Conservation (phyloP, 2,113 vertebrate species). For the Acrocephalus arundinaceus region DNA sequence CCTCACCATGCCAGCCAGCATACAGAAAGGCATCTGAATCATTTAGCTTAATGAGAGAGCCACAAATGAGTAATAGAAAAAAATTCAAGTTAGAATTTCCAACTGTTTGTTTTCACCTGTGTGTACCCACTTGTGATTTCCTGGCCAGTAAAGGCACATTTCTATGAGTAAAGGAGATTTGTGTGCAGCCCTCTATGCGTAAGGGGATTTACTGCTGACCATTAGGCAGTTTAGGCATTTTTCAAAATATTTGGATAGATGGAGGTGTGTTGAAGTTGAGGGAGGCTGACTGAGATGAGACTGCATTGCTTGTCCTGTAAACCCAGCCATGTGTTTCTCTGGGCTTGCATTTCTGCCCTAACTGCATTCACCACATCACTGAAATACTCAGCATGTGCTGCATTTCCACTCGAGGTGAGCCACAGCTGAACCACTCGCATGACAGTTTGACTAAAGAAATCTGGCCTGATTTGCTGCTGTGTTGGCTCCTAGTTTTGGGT, state of each 20-base stretch:
- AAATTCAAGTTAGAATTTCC: not conserved
- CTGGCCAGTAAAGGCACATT: not conserved
- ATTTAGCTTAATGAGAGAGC: not conserved
- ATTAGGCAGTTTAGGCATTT: not conserved
- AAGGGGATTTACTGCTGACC: not conserved
- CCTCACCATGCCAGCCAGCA: not conserved
- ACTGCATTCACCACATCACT: conserved; percentile 5
- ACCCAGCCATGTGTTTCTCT: not conserved
- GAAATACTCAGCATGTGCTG: conserved; percentile 17
- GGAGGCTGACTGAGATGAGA: not conserved
- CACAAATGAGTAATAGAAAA: not conserved
- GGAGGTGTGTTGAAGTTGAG: not conserved
- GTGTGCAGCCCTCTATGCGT: not conserved
- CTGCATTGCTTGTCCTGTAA: not conserved
- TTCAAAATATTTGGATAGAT: not conserved
- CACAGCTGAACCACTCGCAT: not conserved
- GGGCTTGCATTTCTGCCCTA: conserved; percentile 12
- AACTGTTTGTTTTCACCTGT: not conserved
- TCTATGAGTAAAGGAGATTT: not conserved
- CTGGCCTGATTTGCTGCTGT: not conserved
- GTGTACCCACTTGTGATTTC: not conserved
- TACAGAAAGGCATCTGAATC: not conserved
- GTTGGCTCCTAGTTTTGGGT: not conserved
- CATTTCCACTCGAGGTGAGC: conserved; percentile 3
- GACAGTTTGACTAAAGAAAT: not conserved